Conservation (phyloP, 1,140 invertebrate species). For the Leptonema lineaticorne region DNA sequence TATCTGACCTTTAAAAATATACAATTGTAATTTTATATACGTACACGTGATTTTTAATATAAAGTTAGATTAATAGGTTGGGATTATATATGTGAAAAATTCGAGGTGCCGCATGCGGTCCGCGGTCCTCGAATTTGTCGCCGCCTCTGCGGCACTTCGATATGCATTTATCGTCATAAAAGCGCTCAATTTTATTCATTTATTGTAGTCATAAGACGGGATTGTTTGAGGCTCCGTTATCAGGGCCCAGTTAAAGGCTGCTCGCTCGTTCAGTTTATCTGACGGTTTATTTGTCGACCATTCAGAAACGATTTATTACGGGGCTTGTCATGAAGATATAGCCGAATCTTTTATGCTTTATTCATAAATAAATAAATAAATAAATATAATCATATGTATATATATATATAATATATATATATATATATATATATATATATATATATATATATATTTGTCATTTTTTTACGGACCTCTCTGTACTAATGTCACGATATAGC, state of each 20-base stretch:
- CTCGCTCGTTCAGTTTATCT: constrained; percentile 28
- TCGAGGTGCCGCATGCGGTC: neutral
- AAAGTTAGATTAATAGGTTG: too few species aligned
- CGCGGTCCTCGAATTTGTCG: neutral
- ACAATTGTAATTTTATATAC: too few species aligned
- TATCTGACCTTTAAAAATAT: too few species aligned
- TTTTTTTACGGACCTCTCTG: too few species aligned
- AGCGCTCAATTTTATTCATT: constrained; percentile 41
- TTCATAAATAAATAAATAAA: too few species aligned
- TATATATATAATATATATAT: too few species aligned
- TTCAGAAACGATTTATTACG: constrained; percentile 31
- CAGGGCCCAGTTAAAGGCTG: constrained; percentile 27
- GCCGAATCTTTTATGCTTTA: constrained; percentile 21
- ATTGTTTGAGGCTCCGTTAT: constrained; percentile 40
- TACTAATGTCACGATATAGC: too few species aligned
- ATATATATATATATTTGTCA: too few species aligned
- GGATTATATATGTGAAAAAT: too few species aligned
- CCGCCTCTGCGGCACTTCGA: neutral
- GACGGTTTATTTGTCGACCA: constrained; percentile 29
- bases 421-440: too few species aligned
- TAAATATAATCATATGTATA: too few species aligned
- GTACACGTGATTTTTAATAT: too few species aligned
- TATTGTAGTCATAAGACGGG: constrained; percentile 36
- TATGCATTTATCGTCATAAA: constrained; percentile 29
- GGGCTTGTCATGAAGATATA: constrained; percentile 16